phyloP scores from a whole-genome alignment of 2,888 invertebrate species.

The Lasioglossum lativentre region DNA sequence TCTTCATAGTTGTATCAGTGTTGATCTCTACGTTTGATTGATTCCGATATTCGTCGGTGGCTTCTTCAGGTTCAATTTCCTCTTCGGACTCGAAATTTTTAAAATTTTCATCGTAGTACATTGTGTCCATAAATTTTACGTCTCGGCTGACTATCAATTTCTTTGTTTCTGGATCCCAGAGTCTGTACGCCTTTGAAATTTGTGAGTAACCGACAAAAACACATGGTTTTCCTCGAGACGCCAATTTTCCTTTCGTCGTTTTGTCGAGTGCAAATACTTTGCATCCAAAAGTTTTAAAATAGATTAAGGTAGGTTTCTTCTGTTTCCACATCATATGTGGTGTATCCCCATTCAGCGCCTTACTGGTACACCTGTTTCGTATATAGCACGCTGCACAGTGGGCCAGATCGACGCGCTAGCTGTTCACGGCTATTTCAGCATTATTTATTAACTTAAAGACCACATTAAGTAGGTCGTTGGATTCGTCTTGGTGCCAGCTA shows the following conservation, averaged over 20 bases:
- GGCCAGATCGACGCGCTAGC: too few relatives aligned
- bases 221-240: too few relatives aligned
- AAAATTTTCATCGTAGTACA: neutral
- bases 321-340: neutral
- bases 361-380: neutral
- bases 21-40: slow-evolving; percentile 1
- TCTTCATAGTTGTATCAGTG: neutral
- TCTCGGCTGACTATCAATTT: slow-evolving; percentile 20
- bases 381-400: too few relatives aligned
- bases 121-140: slow-evolving; percentile 3
- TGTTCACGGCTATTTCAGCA: too few relatives aligned
- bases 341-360: neutral
- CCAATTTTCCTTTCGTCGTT: too few relatives aligned
- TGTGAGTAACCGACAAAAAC: neutral
- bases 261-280: neutral
- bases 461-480: too few relatives aligned
- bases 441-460: too few relatives aligned
- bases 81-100: neutral
- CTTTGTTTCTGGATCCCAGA: neutral
- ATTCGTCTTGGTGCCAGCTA: too few relatives aligned
- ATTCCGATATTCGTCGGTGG: neutral
- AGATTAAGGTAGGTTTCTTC: neutral
- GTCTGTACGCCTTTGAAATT: neutral
- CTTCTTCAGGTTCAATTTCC: neutral
- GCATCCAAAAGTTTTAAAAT: neutral